A percentile compares a stretch with the other conserved stretches of the same genome.
Evolutionary conservation across 2,113 vertebrate genomes (phyloP).

Genomic region (Colius striatus): DNA sequence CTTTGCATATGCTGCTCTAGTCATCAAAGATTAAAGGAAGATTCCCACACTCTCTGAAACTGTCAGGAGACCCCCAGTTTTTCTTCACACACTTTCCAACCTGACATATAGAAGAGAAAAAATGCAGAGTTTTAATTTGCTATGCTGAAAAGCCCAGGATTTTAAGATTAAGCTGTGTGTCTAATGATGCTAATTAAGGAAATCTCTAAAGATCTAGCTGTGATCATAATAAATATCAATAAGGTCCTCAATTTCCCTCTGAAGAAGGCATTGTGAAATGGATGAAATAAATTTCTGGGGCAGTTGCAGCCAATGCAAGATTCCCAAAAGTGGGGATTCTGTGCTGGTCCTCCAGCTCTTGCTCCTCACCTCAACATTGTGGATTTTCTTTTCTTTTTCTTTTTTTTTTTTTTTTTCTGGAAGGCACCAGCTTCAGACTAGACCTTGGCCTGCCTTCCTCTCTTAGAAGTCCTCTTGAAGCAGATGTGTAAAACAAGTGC

Average conservation of each 20-base stretch:
- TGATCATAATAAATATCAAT: slow-evolving; percentile 61
- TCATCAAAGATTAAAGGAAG: slow-evolving; percentile 44
- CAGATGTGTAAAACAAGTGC: neutral
- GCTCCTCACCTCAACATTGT: neutral
- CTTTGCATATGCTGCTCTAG: neutral
- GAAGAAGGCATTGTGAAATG: neutral
- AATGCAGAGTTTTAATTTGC: slow-evolving; percentile 15
- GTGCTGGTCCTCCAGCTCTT: neutral
- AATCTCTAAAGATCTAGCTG: slow-evolving; percentile 54
- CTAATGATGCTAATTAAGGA: slow-evolving; percentile 66
- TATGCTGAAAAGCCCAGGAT: slow-evolving; percentile 55
- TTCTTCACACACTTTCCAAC: neutral
- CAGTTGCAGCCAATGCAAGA: neutral
- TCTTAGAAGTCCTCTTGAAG: neutral
- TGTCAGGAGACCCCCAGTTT: slow-evolving; percentile 22
- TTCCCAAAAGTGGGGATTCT: neutral
- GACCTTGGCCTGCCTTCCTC: neutral
- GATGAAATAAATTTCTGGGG: neutral
- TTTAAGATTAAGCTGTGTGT: slow-evolving; percentile 68
- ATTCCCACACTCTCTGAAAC: slow-evolving; percentile 48
- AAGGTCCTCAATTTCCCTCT: slow-evolving; percentile 28
- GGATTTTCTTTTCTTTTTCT: neutral
- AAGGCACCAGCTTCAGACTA: neutral
- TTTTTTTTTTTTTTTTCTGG: neutral
- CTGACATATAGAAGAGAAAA: neutral